Evolutionary conservation across 2,113 vertebrate genomes (phyloP).

Genomic region (Eulemur macaco): DNA sequence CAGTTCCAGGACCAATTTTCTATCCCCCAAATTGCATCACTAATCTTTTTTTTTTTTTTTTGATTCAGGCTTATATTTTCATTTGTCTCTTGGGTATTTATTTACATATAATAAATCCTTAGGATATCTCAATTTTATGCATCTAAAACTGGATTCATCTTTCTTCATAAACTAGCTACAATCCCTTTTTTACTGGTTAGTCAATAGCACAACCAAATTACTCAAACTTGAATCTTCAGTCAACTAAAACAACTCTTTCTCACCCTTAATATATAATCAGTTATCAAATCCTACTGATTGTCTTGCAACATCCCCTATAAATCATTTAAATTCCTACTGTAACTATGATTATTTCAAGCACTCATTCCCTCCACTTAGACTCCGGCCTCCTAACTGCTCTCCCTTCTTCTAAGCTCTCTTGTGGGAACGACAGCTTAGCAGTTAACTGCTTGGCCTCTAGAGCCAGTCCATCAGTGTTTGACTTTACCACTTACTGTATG

Average conservation of each 20-base stretch:
- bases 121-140: not conserved
- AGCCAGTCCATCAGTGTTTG: not conserved
- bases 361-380: not conserved
- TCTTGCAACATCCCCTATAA: not conserved
- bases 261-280: not conserved
- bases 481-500: not conserved
- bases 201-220: not conserved
- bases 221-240: not conserved
- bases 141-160: not conserved
- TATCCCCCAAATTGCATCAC: not conserved
- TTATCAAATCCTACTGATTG: not conserved
- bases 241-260: not conserved
- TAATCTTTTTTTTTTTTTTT: not conserved
- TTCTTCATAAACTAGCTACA: not conserved
- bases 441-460: not conserved
- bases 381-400: not conserved
- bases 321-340: not conserved
- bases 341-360: not conserved
- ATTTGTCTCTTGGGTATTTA: not conserved
- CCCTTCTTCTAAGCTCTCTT: not conserved
- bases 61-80: not conserved
- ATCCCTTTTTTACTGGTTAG: not conserved
- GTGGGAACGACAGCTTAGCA: not conserved
- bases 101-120: not conserved
- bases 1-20: not conserved